Evolutionary conservation across 2,888 invertebrate species (phyloP).

Genomic region (Dascillus cervinus): DNA sequence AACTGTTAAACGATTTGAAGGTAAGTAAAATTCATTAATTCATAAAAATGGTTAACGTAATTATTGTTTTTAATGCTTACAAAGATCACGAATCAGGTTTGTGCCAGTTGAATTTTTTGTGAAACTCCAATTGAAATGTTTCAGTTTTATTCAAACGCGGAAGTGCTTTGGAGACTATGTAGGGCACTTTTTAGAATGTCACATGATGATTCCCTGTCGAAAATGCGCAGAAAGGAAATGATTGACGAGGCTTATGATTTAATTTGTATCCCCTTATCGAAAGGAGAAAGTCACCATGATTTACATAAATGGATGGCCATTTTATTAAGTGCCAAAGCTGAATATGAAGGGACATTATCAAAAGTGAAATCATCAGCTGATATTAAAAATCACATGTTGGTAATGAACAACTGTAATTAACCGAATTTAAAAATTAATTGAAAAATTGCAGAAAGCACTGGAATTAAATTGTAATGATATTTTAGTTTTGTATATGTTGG

Average conservation of each 20-base stretch:
- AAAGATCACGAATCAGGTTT: not conserved
- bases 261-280: constrained; percentile 50
- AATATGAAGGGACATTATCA: constrained; percentile 66
- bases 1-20: constrained; percentile 42
- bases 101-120: not conserved
- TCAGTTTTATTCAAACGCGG: constrained; percentile 20
- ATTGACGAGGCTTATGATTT: constrained; percentile 61
- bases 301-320: constrained; percentile 61
- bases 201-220: constrained; percentile 40
- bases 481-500: constrained; percentile 73
- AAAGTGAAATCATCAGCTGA: constrained; percentile 62
- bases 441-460: constrained; percentile 65
- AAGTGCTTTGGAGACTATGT: constrained; percentile 72
- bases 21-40: constrained; percentile 2
- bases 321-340: constrained; percentile 66
- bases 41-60: too few relatives aligned
- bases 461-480: constrained; percentile 78
- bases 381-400: constrained; percentile 57
- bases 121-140: not conserved
- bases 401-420: too few relatives aligned
- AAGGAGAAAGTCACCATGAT: constrained; percentile 31
- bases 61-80: not conserved
- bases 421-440: too few relatives aligned
- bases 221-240: constrained; percentile 49
- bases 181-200: constrained; percentile 72